Evolutionary conservation across 2,888 invertebrate genomes (phyloP).

Genomic region (Mythimna loreyi): DNA sequence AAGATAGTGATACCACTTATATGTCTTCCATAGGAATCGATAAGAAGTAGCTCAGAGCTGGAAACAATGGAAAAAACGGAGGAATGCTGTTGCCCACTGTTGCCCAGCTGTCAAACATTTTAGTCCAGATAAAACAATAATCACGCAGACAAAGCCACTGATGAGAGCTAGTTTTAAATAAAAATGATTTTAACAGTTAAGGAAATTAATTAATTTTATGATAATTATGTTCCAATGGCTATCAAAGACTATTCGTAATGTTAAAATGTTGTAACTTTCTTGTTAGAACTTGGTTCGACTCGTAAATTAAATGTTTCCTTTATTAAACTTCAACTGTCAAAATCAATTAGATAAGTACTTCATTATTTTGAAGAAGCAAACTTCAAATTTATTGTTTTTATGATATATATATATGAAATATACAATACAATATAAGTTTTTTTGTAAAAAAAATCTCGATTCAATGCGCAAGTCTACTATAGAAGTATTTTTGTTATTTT

Average conservation of each 20-base stretch:
- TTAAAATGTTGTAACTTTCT: conserved; percentile 38
- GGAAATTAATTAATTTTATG: neutral
- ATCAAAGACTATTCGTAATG: conserved; percentile 34
- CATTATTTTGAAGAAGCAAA: conserved; percentile 4
- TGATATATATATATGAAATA: neutral
- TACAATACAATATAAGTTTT: too few species aligned
- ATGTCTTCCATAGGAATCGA: too few species aligned
- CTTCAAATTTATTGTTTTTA: neutral
- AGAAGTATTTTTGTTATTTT: too few species aligned
- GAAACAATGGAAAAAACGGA: too few species aligned
- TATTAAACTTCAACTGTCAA: conserved; percentile 27
- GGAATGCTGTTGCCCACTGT: too few species aligned
- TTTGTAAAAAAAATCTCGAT: too few species aligned
- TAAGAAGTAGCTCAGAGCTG: too few species aligned
- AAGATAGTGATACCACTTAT: too few species aligned
- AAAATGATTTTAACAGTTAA: neutral
- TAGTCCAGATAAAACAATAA: too few species aligned
- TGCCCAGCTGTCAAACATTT: too few species aligned
- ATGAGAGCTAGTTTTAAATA: neutral
- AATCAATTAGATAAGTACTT: conserved; percentile 8
- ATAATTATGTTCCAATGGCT: conserved; percentile 16
- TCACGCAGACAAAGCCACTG: too few species aligned
- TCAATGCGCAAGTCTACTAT: too few species aligned
- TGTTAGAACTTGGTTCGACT: conserved; percentile 12
- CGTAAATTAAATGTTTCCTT: conserved; percentile 42